Evolutionary conservation across 2,113 vertebrate species (phyloP), one percentile per base, ranked within the genome.

Genomic region (Prinia subflava): DNA sequence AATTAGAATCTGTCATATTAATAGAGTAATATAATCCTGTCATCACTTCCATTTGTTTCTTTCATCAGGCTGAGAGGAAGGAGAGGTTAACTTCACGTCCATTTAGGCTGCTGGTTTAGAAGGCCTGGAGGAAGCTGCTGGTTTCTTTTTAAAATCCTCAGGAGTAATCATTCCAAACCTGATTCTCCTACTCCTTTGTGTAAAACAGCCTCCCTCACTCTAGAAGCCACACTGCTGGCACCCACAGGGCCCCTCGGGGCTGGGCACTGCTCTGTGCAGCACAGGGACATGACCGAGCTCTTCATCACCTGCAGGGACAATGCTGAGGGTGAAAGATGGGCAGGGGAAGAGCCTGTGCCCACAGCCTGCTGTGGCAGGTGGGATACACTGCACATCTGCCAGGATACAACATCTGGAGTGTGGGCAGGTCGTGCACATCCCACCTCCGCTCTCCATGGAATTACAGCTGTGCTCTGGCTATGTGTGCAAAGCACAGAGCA

Each of bases 1-100:
- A 96, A 97, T 96, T 97, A 96, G 83, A 95, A 91, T 88, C 87
- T 89, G 90, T 89, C 89, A 67, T 91, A 96, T 96, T 96, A 97
- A 97, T 96, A 87, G 83, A 89, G 77, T 90, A 93, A 94, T 93
- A 94, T 46, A 89, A 86, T 83, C 89, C 89, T 96, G 92, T 78
- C 94, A 87, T 91, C 5, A 0, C 77, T 95, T 92, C 76, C 55
- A 93, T 80, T 95, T 86, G 65, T 94, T 95, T 89, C 85, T 79
- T 92, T 84, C 92, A 80, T 78, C 76, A 89, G 68, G 39, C 82
- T 60, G 46, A 67, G 62, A 49, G 63, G 81, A 89, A 78, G 73
- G 82, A 79, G 73, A 92, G 74, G 79, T 64, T 82, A 92, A 90
- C 53, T 68, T 56, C 20, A 30, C 1, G 0, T 94, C 96, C 75